Evolutionary conservation across 2,797 vertebrate species (phyloP).

Genomic region (Chloroceryle inda): DNA sequence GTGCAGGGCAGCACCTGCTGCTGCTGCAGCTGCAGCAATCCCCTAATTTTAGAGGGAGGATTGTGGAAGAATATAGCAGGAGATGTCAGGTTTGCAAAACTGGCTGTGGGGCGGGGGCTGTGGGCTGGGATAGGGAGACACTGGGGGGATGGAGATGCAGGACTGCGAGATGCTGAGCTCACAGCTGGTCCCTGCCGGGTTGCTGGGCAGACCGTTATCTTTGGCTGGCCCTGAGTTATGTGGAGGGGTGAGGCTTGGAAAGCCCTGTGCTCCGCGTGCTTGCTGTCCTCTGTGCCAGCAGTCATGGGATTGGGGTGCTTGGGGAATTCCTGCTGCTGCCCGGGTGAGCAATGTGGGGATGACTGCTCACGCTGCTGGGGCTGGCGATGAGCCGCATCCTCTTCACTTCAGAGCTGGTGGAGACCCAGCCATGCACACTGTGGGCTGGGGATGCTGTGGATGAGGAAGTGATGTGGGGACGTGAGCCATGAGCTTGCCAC

Average conservation of each 20-base stretch:
- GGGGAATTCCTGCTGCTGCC: not conserved
- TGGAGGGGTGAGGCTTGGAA: not conserved
- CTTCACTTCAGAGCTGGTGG: fast-evolving
- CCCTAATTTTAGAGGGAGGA: fast-evolving
- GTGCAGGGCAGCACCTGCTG: slow-evolving; percentile 63
- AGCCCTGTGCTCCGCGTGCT: not conserved
- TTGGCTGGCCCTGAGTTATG: not conserved
- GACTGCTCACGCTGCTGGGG: not conserved
- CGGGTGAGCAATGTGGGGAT: not conserved
- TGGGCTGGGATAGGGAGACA: not conserved
- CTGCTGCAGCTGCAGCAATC: slow-evolving; percentile 2
- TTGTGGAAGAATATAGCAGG: not conserved
- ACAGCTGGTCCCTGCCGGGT: not conserved
- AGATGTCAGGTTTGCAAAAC: not conserved
- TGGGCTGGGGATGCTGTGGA: not conserved
- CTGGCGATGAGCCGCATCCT: not conserved
- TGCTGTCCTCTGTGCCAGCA: not conserved
- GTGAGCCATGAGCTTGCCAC: not conserved
- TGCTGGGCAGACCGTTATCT: not conserved
- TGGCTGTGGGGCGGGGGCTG: fast-evolving
- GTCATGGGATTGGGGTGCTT: slow-evolving; percentile 10
- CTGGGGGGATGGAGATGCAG: fast-evolving
- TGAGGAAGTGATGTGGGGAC: not conserved
- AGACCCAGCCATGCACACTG: not conserved
- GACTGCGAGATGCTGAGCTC: not conserved